These are phyloP conservation scores for Chelon labrosus DNA, from an alignment of 2,797 vertebrate species.

Conservation along the genomic window DNA sequence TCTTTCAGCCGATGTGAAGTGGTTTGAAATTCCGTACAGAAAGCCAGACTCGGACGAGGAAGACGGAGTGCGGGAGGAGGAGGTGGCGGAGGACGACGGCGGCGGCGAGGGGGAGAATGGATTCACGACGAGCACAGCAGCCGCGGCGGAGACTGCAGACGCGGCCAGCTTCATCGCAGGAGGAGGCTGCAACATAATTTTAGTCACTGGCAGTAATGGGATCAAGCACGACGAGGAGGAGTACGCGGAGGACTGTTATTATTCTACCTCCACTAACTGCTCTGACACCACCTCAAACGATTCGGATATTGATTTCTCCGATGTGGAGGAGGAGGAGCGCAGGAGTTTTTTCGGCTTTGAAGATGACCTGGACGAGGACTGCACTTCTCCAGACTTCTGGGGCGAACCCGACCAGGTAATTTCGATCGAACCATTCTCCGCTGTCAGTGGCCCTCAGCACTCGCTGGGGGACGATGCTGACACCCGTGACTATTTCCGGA, in stretches of 20 bases:
- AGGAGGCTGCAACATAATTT: constrained; percentile 88
- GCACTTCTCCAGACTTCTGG: constrained; percentile 87
- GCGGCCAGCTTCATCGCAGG: constrained; percentile 82
- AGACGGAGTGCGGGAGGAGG: constrained; percentile 71
- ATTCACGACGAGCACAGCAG: constrained; percentile 60
- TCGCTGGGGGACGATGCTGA: constrained; percentile 88
- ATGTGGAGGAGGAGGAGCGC: constrained; percentile 89
- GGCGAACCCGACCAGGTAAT: constrained; percentile 89
- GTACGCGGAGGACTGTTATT: constrained; percentile 85
- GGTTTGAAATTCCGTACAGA: constrained; percentile 88
- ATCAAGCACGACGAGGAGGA: constrained; percentile 87
- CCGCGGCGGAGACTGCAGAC: constrained; percentile 82
- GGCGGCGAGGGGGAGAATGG: constrained; percentile 75
- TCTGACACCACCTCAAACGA: constrained; percentile 87
- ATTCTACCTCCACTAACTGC: constrained; percentile 86
- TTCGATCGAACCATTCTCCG: constrained; percentile 85
- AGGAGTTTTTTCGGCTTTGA: constrained; percentile 84
- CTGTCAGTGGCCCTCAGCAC: constrained; percentile 87
- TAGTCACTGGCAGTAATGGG: constrained; percentile 87
- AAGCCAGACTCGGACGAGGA: constrained; percentile 87
- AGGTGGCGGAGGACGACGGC: background rate
- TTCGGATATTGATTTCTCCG: constrained; percentile 90
- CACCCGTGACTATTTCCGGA: constrained; percentile 91
- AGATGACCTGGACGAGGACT: constrained; percentile 83
- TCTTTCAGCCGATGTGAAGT: constrained; percentile 89